Evolutionary conservation across 2,888 invertebrate species (phyloP), one percentile per base, ranked within the genome.

Genomic region (Cataglyphis altisquamis): DNA sequence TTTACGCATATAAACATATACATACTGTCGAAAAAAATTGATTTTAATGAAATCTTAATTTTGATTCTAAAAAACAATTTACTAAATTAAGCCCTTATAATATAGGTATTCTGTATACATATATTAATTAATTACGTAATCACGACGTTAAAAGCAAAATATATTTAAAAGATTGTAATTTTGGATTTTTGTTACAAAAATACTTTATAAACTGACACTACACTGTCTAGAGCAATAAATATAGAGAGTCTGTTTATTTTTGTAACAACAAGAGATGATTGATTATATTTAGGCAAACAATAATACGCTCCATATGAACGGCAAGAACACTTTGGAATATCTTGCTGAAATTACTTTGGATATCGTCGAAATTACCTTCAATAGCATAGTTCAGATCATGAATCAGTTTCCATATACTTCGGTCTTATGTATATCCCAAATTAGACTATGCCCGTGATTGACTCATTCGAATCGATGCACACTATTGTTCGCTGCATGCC

Each of bases 381-480:
- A 57, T 55, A 67, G 29, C 8, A 25, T n/a, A 70, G 62, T 9
- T 25, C 45, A 57, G 80, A 55, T 21, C 83, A 36, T 81, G 81
- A 81, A 75, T 74, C 75, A 73, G 29, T 64, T 52, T 52, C 62
- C 36, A 83, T 80, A 41, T 32, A 62, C 70, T 45, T 64, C 52
- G 80, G 63, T 41, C 70, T 68, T 80, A 80, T 55, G 83, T 77
- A 48, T 45, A 82, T 52, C 25, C 75, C 84, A 87, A 87, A 90
- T 91, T 88, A 90, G 90, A 87, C 88, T 86, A 86, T 87, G 82
- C 85, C 81, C 88, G 84, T 91, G 93, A 93, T 93, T 92, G 93
- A 93, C 91, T 92, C 90, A 89, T 91, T 89, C 85, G 90, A 93
- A 92, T 93, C 89, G 91, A 92, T 90, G 91, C 87, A 80, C 88